Evolutionary conservation across 2,113 vertebrate species (phyloP).

Genomic region (Glaucomys volans): DNA sequence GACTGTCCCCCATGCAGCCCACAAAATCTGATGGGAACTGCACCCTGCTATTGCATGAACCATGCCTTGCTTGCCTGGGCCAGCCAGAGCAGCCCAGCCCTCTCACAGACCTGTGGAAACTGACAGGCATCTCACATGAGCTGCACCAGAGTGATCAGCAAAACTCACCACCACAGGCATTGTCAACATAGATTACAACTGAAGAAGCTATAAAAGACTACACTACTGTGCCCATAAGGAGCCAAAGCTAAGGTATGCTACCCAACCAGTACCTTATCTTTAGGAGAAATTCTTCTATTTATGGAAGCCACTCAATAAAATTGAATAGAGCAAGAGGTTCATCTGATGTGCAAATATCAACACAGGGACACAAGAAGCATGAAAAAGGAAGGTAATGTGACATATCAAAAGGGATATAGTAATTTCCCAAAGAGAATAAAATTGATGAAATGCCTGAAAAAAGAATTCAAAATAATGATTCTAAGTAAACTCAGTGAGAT

Average conservation of each 20-base stretch:
- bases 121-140: neutral
- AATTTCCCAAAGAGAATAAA: neutral
- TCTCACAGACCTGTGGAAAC: neutral
- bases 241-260: neutral
- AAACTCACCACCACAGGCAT: neutral
- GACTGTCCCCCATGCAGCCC: neutral
- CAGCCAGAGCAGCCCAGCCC: neutral
- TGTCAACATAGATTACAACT: neutral
- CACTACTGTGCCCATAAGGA: neutral
- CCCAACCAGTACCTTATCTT: neutral
- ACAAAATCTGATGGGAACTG: neutral
- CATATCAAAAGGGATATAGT: neutral
- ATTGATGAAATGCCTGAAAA: neutral
- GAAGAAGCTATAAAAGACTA: neutral
- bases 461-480: neutral
- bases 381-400: neutral
- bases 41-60: neutral
- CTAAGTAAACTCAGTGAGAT: neutral
- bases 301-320: neutral
- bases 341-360: neutral
- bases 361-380: neutral
- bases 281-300: neutral
- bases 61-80: neutral
- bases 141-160: neutral
- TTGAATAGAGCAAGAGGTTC: neutral